Evolutionary conservation across 2,888 invertebrate species (phyloP).

Genomic region (Leptinotarsa haldemani): DNA sequence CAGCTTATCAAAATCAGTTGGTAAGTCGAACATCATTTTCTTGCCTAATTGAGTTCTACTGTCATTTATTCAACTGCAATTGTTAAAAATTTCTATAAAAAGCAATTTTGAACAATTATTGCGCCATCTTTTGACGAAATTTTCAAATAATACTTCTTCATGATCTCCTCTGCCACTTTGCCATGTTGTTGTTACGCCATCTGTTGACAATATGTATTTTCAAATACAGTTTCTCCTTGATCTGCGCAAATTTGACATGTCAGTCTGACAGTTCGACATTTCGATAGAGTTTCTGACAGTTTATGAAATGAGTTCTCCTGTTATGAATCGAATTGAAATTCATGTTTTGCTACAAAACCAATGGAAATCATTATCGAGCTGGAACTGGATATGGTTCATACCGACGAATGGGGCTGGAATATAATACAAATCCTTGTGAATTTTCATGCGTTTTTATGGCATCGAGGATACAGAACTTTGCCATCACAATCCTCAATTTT

Average conservation of each 20-base stretch:
- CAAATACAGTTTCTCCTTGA: too few species aligned
- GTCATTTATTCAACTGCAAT: too few species aligned
- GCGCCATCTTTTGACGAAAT: too few species aligned
- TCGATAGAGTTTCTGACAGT: background rate
- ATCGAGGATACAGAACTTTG: slow-evolving; percentile 50
- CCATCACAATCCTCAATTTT: slow-evolving; percentile 44
- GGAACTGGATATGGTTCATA: slow-evolving; percentile 57
- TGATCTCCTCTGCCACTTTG: too few species aligned
- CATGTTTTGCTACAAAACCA: background rate
- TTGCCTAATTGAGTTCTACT: too few species aligned
- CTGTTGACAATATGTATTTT: too few species aligned
- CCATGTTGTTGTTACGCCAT: too few species aligned
- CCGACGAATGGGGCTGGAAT: slow-evolving; percentile 58
- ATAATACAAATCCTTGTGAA: slow-evolving; percentile 55
- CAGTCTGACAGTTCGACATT: background rate
- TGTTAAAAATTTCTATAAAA: too few species aligned
- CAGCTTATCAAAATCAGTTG: slow-evolving; percentile 89
- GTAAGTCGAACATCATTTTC: slow-evolving; percentile 65
- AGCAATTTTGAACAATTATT: too few species aligned
- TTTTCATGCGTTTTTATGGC: slow-evolving; percentile 51
- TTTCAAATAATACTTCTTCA: too few species aligned
- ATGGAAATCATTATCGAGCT: slow-evolving; percentile 62
- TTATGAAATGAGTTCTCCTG: slow-evolving; percentile 4
- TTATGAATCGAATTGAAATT: background rate
- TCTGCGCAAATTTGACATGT: slow-evolving; percentile 44